Percentiles rank a stretch among this genome's conserved stretches.
Conservation (phyloP, 1,140 invertebrate genomes). For the Sweltsa coloradensis region DNA sequence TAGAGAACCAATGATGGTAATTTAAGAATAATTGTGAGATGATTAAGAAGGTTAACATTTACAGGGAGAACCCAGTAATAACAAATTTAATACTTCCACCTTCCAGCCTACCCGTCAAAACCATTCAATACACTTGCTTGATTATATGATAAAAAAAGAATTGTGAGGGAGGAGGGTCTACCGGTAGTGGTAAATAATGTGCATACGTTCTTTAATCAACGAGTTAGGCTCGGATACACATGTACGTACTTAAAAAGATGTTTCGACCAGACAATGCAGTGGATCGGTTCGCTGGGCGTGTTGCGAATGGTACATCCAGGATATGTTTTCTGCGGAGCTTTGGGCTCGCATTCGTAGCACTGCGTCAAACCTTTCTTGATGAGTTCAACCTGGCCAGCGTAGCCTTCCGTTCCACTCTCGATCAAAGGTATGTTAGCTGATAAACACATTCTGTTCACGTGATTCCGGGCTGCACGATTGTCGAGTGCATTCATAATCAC, state of each 20-base stretch:
- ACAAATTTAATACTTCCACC: too few relatives aligned
- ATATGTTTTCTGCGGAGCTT: constrained; percentile 82
- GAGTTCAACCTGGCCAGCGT: constrained; percentile 83
- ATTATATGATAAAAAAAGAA: too few relatives aligned
- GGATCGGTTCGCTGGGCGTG: constrained; percentile 98
- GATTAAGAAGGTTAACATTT: too few relatives aligned
- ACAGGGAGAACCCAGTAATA: too few relatives aligned
- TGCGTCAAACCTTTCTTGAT: constrained; percentile 83
- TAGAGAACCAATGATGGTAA: too few relatives aligned
- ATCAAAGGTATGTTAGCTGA: constrained; percentile 87
- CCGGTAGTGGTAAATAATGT: too few relatives aligned
- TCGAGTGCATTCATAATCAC: constrained; percentile 96
- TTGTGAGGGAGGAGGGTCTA: too few relatives aligned
- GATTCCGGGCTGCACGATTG: constrained; percentile 89
- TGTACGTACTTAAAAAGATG: constrained; percentile 96
- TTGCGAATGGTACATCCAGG: constrained; percentile 98
- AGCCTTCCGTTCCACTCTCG: constrained; percentile 95
- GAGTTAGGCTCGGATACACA: too few relatives aligned
- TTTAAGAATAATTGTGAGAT: too few relatives aligned
- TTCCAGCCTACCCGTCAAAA: too few relatives aligned
- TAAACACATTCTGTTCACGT: constrained; percentile 98
- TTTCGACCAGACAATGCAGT: constrained; percentile 99
- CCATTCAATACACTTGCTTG: too few relatives aligned
- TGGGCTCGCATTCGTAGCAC: constrained; percentile 95
- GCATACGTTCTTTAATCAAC: too few relatives aligned